These are phyloP conservation scores for Agrotis segetum DNA, from an alignment of 2,888 invertebrate species.

Conservation along the genomic window DNA sequence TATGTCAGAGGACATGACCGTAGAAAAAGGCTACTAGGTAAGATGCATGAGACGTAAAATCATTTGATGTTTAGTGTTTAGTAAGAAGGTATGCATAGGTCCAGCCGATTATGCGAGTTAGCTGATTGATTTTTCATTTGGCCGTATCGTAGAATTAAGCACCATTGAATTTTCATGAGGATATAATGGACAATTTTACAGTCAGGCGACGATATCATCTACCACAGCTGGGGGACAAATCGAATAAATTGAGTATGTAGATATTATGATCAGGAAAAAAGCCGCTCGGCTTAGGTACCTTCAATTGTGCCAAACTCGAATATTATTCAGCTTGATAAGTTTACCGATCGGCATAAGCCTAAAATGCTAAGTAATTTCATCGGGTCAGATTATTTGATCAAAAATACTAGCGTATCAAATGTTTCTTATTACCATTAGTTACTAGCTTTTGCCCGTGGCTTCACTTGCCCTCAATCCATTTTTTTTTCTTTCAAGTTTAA, in stretches of 20 bases:
- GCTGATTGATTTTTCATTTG: neutral
- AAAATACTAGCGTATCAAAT: neutral
- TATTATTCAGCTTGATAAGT: neutral
- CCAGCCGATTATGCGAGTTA: neutral
- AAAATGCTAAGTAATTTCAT: neutral
- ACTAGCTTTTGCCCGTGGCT: neutral
- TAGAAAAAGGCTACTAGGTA: neutral
- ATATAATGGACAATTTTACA: constrained; percentile 7
- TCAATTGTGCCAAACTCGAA: neutral
- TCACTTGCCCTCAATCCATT: too few species aligned
- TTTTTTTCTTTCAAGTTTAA: too few species aligned
- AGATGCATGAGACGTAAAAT: neutral
- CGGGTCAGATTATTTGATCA: neutral
- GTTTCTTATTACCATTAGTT: too few species aligned
- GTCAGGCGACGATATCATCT: neutral
- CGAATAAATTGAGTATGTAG: neutral
- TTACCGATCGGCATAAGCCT: neutral
- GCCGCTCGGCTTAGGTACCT: neutral
- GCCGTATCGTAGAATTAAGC: neutral
- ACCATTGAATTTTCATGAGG: neutral
- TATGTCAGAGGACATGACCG: neutral
- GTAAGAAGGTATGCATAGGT: neutral
- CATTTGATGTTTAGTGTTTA: too few species aligned
- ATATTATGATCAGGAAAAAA: neutral
- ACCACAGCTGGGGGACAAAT: constrained; percentile 1